Base-by-base conservation (phyloP, 2,888 invertebrate species). In the Ophion costatus region DNA sequence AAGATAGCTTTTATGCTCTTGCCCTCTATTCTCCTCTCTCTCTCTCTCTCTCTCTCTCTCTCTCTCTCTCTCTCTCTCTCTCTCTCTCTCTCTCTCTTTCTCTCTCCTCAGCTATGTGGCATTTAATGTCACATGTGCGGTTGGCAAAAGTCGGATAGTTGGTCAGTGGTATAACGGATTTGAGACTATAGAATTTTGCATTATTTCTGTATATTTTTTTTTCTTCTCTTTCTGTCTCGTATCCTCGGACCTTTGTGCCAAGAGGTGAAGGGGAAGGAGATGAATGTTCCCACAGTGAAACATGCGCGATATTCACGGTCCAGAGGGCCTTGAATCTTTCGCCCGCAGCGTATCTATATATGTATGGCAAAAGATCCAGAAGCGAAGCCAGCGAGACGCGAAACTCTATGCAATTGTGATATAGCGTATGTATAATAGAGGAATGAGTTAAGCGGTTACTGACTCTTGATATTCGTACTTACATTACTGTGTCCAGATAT, bases 391-490 rank as follows among this genome's bases (percentile, higher is more conserved):
- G 75, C 86, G 83, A 86, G 80, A 75, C 86, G 86, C 83, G 83
- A 85, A 86, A 86, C 85, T 66, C 82, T 77, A 59, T 76, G 86
- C 87, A 78, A 83, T 87, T 84, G 66, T 66, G 42, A 71, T 80
- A 84, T 82, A 9, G 61, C 51, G 6, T 67, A 85, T 80, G 73
- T 76, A 89, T 90, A 91, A 89, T 87, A 89, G 86, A 87, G 84
- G 91, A 92, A 92, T 91, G 91, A 91, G 89, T 92, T 92, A 91
- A 90, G 89, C 91, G 91, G 92, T 92, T 92, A 91, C 90, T 91
- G 92, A 91, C 92, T 92, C 90, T 90, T 90, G 67, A 75, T 77
- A 73, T 63, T 38, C 63, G 24, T 73, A 51, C 61, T 24, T 69
- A 22, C 67, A 24, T 66, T 59, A 20, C 51, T 51, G 51, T 33